Base-by-base conservation (phyloP, 1,140 invertebrate species). In the Calliopsis andreniformis region DNA sequence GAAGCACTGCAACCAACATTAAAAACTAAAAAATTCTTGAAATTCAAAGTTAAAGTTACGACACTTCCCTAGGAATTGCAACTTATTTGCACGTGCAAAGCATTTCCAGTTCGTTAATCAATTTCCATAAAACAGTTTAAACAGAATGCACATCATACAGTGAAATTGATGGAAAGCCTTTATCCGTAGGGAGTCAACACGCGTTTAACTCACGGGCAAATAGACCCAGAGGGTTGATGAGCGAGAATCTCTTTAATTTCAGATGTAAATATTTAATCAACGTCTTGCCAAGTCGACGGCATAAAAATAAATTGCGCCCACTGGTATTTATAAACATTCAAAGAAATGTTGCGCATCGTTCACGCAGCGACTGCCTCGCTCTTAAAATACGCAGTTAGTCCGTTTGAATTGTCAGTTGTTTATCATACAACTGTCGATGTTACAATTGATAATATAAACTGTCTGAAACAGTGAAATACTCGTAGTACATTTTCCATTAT, bases 221-320 rank as follows among this genome's bases (percentile, higher is more conserved):
- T 14, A 64, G n/a, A n/a, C n/a, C n/a, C n/a, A n/a, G n/a, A n/a
- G n/a, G 23, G 14, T 53, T 61, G n/a, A 80, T 72, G 47, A 55
- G 32, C 61, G 32, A 39, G 53, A 39, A 42, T 76, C n/a, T 55
- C 64, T 39, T 75, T 81, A 70, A 81, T 61, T 68, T 39, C 35
- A 30, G 23, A 16, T 18, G 30, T 61, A 82, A 82, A 82, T 70
- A 80, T 43, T 70, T 76, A 35, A 59, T 42, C 47, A 45, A 43
- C 39, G 32, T 28, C 14, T 16, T 3, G 35, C 45, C 49, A 76
- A 58, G 28, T 47, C 28, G 32, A 45, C 18, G 8, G 14, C n/a
- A 25, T 0, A 2, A 4, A 49, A 39, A 5, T 30, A 72, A 72
- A 62, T 53, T 3, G 8, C 23, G n/a, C 8, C 30, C 3, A 0